Percentiles rank a stretch among this genome's conserved stretches.
phyloP scores from a whole-genome alignment of 2,888 invertebrate species.

The Thymelicus lineola region DNA sequence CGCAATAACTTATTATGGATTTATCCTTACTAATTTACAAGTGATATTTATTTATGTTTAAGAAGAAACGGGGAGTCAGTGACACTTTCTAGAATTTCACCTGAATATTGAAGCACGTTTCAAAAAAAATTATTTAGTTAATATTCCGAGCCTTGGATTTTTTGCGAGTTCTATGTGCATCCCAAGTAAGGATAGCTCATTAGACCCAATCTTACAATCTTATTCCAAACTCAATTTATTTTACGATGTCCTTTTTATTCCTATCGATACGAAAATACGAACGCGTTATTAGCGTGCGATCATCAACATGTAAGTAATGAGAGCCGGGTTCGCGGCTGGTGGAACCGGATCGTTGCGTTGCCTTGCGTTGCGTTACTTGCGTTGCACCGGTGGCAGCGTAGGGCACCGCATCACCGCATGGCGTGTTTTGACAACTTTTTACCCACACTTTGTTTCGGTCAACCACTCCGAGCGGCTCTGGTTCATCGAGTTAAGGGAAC shows the following conservation, averaged over 20 bases:
- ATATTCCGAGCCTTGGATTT: background rate
- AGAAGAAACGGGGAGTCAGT: too few relatives aligned
- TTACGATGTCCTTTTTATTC: background rate
- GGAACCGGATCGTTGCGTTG: background rate
- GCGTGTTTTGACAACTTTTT: slow-evolving; percentile 16
- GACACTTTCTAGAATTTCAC: too few relatives aligned
- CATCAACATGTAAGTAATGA: background rate
- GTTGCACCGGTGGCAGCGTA: too few relatives aligned
- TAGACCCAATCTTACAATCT: background rate
- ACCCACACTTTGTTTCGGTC: slow-evolving; percentile 20
- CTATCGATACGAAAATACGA: background rate
- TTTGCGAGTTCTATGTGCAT: background rate
- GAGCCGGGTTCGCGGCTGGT: background rate
- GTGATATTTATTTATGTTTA: too few relatives aligned
- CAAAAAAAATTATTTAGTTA: too few relatives aligned
- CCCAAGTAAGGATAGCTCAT: background rate
- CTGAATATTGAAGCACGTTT: too few relatives aligned
- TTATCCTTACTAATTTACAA: too few relatives aligned
- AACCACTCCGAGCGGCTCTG: slow-evolving; percentile 12
- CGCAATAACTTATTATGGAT: too few relatives aligned
- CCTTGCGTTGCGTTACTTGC: too few relatives aligned
- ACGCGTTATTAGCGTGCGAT: background rate
- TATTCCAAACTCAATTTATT: background rate
- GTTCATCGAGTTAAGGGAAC: background rate
- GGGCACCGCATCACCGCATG: background rate